Base-by-base conservation (phyloP, 2,888 invertebrate genomes). In the Drosophila nr. perissopoda region DNA sequence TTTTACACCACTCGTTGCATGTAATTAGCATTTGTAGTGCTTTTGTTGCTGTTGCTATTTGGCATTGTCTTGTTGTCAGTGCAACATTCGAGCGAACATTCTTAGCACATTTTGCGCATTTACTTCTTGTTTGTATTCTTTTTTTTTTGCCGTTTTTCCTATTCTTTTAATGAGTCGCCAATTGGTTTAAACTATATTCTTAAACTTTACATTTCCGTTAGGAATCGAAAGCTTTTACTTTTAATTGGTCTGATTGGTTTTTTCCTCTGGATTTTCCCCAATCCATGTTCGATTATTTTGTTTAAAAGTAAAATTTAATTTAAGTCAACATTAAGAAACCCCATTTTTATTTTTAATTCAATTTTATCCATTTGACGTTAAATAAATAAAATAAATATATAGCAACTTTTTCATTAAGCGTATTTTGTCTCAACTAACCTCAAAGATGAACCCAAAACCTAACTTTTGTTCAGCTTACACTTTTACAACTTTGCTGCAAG, bases 21-120 rank as follows among this genome's bases (percentile, higher is more conserved):
- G 78, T 80, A 84, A 84, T 84, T 84, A 84, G 80, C 87, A 86
- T 80, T 78, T 72, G 45, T 61, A 78, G 84, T 62, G 71, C 64
- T 58, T 45, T 11, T 53, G 51, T 45, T 70, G 29, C n/a, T 56
- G 49, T 56, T 70, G 61, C 25, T 53, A 48, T 58, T 63, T 42
- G 16, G 27, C 34, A 45, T 62, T 60, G 62, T 68, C 58, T 58
- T 51, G 53, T 53, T 57, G 49, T 40, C 21, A 33, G 36, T 65
- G 52, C 56, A 36, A 42, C 54, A 18, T 40, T n/a, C n/a, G 49
- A 64, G 60, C 49, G 6, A 33, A 53, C 45, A 59, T 63, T 48
- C 54, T 49, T 63, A 51, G 68, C 31, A n/a, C 58, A 58, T 60
- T 70, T 57, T 68, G 38, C 13, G 25, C 25, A 45, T 56, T 59